phyloP scores from a whole-genome alignment of 2,113 vertebrate genomes.

The Phodopus roborovskii region DNA sequence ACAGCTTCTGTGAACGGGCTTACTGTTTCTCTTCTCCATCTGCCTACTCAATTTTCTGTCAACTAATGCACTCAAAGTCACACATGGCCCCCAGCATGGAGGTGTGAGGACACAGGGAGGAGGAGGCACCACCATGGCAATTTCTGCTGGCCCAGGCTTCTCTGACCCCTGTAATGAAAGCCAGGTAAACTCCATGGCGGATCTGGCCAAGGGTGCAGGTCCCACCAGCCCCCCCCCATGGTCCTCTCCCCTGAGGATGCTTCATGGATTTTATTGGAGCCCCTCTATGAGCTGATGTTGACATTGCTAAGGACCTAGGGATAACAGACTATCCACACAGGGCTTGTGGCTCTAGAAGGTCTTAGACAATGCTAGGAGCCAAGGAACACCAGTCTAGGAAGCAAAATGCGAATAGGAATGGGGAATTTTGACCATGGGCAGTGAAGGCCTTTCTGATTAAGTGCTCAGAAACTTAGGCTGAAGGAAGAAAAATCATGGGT shows the following conservation, averaged over 20 bases:
- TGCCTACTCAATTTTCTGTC: neutral
- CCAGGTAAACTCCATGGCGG: neutral
- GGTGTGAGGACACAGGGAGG: neutral
- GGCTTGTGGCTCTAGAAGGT: neutral
- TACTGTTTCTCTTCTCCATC: neutral
- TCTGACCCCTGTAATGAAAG: neutral
- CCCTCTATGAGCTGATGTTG: neutral
- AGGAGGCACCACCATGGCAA: neutral
- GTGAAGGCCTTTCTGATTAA: neutral
- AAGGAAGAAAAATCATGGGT: neutral
- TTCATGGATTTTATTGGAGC: neutral
- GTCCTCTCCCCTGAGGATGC: neutral
- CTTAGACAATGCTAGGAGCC: neutral
- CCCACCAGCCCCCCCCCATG: neutral
- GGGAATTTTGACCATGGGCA: neutral
- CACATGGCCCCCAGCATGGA: neutral
- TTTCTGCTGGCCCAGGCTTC: neutral
- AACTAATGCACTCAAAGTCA: neutral
- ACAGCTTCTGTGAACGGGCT: neutral
- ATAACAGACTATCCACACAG: neutral
- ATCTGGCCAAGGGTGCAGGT: neutral
- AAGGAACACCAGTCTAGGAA: neutral
- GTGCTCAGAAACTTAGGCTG: neutral
- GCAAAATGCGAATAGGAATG: neutral
- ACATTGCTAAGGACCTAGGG: neutral